Conservation (phyloP, 2,797 vertebrate species). For the Mus minutoides region DNA sequence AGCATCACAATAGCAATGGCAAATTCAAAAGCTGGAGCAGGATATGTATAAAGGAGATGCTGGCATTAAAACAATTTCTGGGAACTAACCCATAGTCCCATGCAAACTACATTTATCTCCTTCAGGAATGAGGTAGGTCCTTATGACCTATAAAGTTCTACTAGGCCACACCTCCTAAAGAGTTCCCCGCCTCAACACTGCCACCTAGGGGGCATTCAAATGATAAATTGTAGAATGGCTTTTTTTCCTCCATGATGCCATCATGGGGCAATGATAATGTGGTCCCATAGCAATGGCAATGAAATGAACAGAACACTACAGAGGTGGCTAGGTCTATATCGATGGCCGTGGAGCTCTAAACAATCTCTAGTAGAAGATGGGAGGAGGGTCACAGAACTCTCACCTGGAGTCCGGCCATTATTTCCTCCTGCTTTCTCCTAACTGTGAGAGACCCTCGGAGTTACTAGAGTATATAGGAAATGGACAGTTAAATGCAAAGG, state of each 20-base stretch:
- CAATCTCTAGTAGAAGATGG: not conserved
- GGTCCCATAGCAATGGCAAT: not conserved
- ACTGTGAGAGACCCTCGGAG: not conserved
- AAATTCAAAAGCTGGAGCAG: not conserved
- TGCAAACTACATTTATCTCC: not conserved
- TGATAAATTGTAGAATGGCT: not conserved
- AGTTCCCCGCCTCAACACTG: not conserved
- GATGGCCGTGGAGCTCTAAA: not conserved
- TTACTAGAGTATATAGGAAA: too few species aligned
- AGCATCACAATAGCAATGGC: not conserved
- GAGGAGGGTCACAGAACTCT: not conserved
- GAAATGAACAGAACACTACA: not conserved
- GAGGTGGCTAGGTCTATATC: not conserved
- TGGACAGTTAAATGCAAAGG: not conserved
- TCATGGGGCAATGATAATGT: not conserved
- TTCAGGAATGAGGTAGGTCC: not conserved
- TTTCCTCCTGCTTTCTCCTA: not conserved
- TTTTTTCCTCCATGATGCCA: not conserved
- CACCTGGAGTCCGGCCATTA: not conserved
- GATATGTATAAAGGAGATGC: not conserved
- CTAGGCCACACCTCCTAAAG: not conserved
- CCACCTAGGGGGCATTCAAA: not conserved
- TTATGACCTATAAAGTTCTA: not conserved
- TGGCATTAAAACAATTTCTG: not conserved
- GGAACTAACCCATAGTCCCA: not conserved